A percentile compares a stretch with the other conserved stretches of the same genome.
Evolutionary conservation across 2,888 invertebrate genomes (phyloP).

Genomic region (Disparrhopalites patrizii): DNA sequence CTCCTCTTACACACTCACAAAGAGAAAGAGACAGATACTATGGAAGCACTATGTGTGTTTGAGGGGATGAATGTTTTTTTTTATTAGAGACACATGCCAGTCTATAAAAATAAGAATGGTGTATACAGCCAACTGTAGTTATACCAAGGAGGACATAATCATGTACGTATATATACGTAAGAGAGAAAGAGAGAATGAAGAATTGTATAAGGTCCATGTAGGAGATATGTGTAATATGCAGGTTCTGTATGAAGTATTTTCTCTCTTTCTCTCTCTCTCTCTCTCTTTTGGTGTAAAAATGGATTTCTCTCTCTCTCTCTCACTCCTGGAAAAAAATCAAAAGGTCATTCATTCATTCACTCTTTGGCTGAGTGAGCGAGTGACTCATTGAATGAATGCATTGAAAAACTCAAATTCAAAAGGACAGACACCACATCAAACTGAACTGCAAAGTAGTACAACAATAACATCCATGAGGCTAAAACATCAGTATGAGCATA

Average conservation of each 20-base stretch:
- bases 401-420: constrained; percentile 31
- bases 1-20: neutral
- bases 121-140: no score
- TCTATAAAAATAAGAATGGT: no score
- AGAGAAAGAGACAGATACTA: neutral
- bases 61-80: neutral
- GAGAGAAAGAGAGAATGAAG: neutral
- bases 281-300: constrained; percentile 26
- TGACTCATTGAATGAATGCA: constrained; percentile 30
- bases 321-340: constrained; percentile 29
- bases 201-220: no score
- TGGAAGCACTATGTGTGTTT: no score
- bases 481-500: constrained; percentile 17
- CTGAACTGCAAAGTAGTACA: constrained; percentile 29
- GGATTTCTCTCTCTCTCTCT: constrained; percentile 29
- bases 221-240: no score
- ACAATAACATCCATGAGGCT: constrained; percentile 29
- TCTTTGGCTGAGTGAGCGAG: constrained; percentile 23
- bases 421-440: constrained; percentile 31
- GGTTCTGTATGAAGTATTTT: no score
- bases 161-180: neutral
- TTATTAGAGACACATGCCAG: constrained; percentile 1
- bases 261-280: neutral
- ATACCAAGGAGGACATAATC: no score
- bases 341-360: constrained; percentile 30